These are phyloP conservation scores for Desmodus rotundus DNA, from an alignment of 2,113 vertebrate genomes.

Conservation along the genomic window DNA sequence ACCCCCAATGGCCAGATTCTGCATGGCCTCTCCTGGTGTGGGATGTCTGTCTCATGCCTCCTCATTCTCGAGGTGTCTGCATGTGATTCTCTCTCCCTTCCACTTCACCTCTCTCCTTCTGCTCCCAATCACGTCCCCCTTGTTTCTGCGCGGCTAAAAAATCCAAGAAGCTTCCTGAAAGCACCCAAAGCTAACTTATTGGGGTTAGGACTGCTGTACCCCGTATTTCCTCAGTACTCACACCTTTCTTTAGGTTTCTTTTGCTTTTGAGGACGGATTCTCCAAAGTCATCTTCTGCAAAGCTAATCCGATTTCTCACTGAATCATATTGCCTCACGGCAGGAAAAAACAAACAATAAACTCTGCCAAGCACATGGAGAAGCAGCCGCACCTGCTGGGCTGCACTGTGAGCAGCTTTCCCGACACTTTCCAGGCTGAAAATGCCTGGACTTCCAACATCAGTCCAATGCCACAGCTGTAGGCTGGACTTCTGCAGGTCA, in stretches of 20 bases:
- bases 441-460: fast-evolving
- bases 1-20: too few relatives aligned
- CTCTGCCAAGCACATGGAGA: fast-evolving
- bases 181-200: neutral
- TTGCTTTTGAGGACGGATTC: neutral
- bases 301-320: neutral
- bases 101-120: neutral
- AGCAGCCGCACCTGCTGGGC: neutral
- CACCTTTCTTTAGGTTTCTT: neutral
- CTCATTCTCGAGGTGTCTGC: neutral
- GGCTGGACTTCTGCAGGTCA: neutral
- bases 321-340: neutral
- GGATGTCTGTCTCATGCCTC: neutral
- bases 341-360: neutral
- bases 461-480: fast-evolving
- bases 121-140: neutral
- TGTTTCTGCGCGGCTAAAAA: neutral
- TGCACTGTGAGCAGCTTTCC: neutral
- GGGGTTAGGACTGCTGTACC: neutral
- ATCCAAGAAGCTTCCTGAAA: neutral
- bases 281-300: neutral
- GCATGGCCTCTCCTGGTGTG: too few relatives aligned
- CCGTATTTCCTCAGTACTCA: neutral
- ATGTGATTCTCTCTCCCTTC: neutral
- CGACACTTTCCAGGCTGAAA: too few relatives aligned